Evolutionary conservation across 1,140 invertebrate genomes (phyloP).

Genomic region (Belonocnema kinseyi): DNA sequence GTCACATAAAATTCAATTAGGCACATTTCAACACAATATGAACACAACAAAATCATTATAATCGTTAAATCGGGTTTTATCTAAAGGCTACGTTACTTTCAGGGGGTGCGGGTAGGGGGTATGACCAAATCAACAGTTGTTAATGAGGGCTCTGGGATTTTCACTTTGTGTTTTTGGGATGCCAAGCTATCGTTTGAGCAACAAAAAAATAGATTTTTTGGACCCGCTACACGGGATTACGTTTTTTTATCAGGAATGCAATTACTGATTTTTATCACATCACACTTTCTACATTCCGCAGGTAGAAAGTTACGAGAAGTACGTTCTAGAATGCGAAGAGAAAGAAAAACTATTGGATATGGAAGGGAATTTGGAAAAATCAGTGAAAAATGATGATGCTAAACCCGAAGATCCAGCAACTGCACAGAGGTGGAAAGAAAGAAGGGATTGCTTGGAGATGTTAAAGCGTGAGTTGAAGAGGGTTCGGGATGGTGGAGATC

Average conservation of each 20-base stretch:
- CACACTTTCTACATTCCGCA: slow-evolving; percentile 33
- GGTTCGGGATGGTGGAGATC: slow-evolving; percentile 64
- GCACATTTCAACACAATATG: no score
- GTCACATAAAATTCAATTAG: no score
- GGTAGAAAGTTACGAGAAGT: slow-evolving; percentile 70
- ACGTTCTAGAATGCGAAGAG: slow-evolving; percentile 68
- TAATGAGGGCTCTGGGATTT: no score
- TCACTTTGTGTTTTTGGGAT: no score
- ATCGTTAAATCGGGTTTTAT: no score
- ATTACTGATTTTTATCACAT: slow-evolving; percentile 16
- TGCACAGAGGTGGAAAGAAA: slow-evolving; percentile 69
- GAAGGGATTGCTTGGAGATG: slow-evolving; percentile 69
- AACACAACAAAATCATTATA: no score
- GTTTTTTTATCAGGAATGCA: slow-evolving; percentile 30
- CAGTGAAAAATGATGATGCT: slow-evolving; percentile 27
- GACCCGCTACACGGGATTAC: neutral
- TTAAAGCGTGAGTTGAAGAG: slow-evolving; percentile 68
- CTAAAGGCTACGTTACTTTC: no score
- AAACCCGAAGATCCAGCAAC: slow-evolving; percentile 43
- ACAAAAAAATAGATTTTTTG: no score
- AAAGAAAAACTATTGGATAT: slow-evolving; percentile 56
- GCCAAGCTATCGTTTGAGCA: no score
- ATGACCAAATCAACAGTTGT: no score
- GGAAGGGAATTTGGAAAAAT: slow-evolving; percentile 22
- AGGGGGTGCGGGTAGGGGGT: no score